phyloP scores from a whole-genome alignment of 92 coral and sea anemone genomes.

The Siderastrea siderea region DNA sequence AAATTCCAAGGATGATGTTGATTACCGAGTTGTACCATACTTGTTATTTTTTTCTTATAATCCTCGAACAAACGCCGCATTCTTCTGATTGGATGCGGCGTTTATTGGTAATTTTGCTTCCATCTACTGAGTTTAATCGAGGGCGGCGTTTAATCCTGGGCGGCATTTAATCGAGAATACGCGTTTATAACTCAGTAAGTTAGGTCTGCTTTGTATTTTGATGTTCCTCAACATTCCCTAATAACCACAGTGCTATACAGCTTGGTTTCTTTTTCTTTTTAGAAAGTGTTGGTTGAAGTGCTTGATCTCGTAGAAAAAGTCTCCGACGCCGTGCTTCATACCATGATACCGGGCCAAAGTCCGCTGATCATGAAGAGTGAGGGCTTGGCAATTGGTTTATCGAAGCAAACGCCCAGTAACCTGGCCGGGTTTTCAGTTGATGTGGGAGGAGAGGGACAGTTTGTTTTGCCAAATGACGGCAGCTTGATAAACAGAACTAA shows the following conservation, averaged over 20 bases:
- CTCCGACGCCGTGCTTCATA: conserved; percentile 32
- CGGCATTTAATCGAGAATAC: too few species aligned
- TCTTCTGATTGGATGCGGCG: too few species aligned
- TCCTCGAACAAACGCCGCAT: too few species aligned
- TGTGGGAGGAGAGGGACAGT: conserved; percentile 24
- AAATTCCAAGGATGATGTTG: too few species aligned
- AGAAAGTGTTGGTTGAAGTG: conserved; percentile 1
- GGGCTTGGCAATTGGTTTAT: conserved; percentile 21
- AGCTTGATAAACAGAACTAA: conserved; percentile 2
- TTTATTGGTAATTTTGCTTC: too few species aligned
- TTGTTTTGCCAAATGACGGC: conserved; percentile 10
- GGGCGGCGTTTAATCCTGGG: too few species aligned
- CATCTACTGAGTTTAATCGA: too few species aligned
- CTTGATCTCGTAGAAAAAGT: conserved; percentile 18
- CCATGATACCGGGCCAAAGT: conserved; percentile 39
- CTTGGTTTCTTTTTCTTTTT: not conserved
- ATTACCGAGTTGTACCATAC: too few species aligned
- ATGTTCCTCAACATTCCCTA: too few species aligned
- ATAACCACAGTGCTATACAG: not conserved
- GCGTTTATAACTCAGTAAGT: too few species aligned
- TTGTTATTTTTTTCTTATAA: too few species aligned
- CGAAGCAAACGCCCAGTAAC: conserved; percentile 23
- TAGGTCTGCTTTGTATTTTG: too few species aligned
- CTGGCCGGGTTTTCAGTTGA: conserved; percentile 26
- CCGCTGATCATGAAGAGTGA: conserved; percentile 1